Evolutionary conservation across 92 coral and sea anemone species (phyloP), one percentile per base, ranked within the genome.

Genomic region (Parazoanthus darwini): DNA sequence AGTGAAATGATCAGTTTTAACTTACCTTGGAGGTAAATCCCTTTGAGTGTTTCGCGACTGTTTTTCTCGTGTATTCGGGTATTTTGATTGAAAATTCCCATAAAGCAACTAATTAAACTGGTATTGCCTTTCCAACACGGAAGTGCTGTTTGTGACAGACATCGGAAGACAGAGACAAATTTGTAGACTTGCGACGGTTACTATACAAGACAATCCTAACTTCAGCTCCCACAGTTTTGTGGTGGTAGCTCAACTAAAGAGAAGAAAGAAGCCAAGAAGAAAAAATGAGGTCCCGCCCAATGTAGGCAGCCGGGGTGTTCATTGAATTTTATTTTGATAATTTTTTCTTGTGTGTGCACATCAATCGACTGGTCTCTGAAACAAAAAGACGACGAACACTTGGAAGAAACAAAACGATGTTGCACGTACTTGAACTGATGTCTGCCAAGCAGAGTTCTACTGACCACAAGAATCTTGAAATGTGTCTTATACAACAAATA

Each of bases 261-360:
- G 59, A 11, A 1, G 59, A 54, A 51, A 10, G 0, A 54, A 11
- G 15, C 8, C 2, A 50, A 50, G 56, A 51, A 63, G 70, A 63
- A 63, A 23, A 63, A 63, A 22, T 18, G 25, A 63, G 8, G 26
- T 7, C 70, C 15, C 70, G 70, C 70, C 70, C 70, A 63, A 22
- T 18, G 26, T 63, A 22, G 70, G 70, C 70, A 63, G 70, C 26
- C 22, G 70, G 25, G 70, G 70, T 63, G 6, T 63, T 63, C 68
- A 63, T 63, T 25, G 18, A 63, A 20, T 63, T 11, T 54, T 13
- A 63, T 20, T 63, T 63, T 63, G 6, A 58, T 22, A 3, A 63
- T 42, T 76, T 38, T 76, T 38, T 76, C 48, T 76, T 20, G 80
- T 37, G 46, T 76, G 80, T 76, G 80, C 48, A 39, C 80, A 76